Conservation (phyloP, 1,140 invertebrate species). For the Holcopasites calliopsidis region DNA sequence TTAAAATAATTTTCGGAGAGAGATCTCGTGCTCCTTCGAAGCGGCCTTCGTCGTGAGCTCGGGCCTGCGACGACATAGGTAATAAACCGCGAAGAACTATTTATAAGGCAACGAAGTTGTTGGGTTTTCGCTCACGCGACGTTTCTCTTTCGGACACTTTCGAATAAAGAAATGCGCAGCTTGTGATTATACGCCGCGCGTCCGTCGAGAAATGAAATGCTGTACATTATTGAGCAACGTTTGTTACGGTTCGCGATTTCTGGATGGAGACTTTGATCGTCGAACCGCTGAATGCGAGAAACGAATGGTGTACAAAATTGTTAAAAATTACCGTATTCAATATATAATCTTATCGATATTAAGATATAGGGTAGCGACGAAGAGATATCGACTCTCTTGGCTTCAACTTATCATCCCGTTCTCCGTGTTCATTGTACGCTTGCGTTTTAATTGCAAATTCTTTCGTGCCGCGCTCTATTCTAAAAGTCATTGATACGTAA, state of each 20-base stretch:
- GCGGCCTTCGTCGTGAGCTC: neutral
- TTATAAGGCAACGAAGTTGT: neutral
- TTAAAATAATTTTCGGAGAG: neutral
- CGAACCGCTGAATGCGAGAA: neutral
- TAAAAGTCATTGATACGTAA: neutral
- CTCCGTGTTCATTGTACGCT: too few species aligned
- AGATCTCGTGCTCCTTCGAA: neutral
- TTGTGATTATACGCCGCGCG: neutral
- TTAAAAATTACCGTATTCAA: constrained; percentile 37
- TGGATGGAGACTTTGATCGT: constrained; percentile 6
- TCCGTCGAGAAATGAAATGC: constrained; percentile 25
- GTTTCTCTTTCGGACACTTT: neutral
- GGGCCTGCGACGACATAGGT: neutral
- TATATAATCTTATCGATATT: constrained; percentile 4
- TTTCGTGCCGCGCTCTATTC: too few species aligned
- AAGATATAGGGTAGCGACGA: constrained; percentile 21
- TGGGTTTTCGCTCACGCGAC: neutral
- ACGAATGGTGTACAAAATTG: constrained; percentile 41
- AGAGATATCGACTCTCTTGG: neutral
- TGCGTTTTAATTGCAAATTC: neutral
- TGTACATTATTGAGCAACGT: constrained; percentile 45
- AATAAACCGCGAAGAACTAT: neutral
- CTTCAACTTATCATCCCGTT: constrained; percentile 9
- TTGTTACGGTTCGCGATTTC: constrained; percentile 2
- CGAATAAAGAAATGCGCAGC: too few species aligned